These are phyloP conservation scores for Druceiella hillmani DNA, from an alignment of 2,888 invertebrate species.

Conservation along the genomic window DNA sequence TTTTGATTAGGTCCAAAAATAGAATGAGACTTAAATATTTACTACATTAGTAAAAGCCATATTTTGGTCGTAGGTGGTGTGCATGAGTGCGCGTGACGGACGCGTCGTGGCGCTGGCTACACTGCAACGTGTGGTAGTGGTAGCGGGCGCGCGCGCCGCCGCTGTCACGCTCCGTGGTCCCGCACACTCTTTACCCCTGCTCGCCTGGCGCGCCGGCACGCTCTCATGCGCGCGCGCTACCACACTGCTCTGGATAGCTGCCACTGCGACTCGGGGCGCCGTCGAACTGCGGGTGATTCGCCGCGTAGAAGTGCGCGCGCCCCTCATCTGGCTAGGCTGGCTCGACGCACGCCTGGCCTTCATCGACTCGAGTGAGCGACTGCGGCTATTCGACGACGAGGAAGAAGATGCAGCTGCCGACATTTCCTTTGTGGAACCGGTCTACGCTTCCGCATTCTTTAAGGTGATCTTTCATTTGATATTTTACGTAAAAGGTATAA, in stretches of 20 bases:
- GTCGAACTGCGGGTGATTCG: conserved; percentile 56
- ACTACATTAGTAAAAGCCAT: no score
- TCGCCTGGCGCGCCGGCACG: conserved; percentile 78
- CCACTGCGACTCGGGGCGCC: conserved; percentile 40
- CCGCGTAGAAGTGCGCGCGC: conserved; percentile 60
- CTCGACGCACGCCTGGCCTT: conserved; percentile 78
- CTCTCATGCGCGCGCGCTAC: conserved; percentile 84
- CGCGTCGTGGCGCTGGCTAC: conserved; percentile 88
- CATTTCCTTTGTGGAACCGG: conserved; percentile 72
- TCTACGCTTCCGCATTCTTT: conserved; percentile 83
- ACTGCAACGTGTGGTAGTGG: conserved; percentile 71
- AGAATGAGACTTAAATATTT: no score
- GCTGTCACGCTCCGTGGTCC: conserved; percentile 63
- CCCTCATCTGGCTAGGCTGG: conserved; percentile 66
- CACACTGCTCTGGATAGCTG: conserved; percentile 81
- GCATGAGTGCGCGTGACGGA: conserved; percentile 43
- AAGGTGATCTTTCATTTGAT: no score
- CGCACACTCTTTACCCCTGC: conserved; percentile 75
- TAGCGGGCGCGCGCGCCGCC: conserved; percentile 41
- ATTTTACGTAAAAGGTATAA: no score
- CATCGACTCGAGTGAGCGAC: conserved; percentile 78
- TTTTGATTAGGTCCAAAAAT: no score
- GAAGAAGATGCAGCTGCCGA: conserved; percentile 83
- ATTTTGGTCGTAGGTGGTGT: no score
- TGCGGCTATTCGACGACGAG: conserved; percentile 86